These are phyloP conservation scores for Neosilurus hyrtlii DNA, from an alignment of 2,797 vertebrate genomes.

Conservation along the genomic window DNA sequence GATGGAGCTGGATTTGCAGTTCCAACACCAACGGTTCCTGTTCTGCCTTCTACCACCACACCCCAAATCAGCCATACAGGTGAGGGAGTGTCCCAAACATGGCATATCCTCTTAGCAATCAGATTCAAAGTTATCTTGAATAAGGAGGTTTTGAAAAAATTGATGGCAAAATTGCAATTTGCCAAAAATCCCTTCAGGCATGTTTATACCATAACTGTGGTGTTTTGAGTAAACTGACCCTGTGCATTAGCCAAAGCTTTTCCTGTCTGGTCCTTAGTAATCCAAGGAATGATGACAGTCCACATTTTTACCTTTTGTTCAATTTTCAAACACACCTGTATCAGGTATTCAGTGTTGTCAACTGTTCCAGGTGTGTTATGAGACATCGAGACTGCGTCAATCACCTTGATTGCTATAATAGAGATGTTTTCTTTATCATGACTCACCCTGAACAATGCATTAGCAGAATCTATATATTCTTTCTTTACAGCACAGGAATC, in stretches of 20 bases:
- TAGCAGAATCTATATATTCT: slow-evolving; percentile 13
- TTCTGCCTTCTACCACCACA: slow-evolving; percentile 59
- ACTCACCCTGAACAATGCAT: not conserved
- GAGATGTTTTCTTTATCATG: not conserved
- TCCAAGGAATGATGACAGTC: not conserved
- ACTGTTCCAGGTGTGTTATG: slow-evolving; percentile 10
- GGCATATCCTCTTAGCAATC: too few relatives aligned
- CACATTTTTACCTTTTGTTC: slow-evolving; percentile 29
- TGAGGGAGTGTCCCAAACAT: slow-evolving; percentile 53
- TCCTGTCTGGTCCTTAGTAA: not conserved
- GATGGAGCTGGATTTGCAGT: slow-evolving; percentile 72
- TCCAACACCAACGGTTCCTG: slow-evolving; percentile 76
- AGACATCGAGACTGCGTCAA: not conserved
- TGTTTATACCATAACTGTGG: not conserved
- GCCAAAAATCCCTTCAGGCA: not conserved
- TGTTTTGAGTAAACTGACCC: not conserved
- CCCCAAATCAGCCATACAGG: slow-evolving; percentile 66
- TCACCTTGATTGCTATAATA: not conserved
- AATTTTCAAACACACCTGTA: slow-evolving; percentile 22
- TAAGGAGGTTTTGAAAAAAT: not conserved
- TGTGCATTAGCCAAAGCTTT: not conserved
- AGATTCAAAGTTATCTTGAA: not conserved
- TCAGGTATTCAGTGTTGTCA: not conserved
- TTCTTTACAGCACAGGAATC: not conserved
- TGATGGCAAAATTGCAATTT: not conserved